phyloP scores from a whole-genome alignment of 2,888 invertebrate species.

The Drosophila anomalipes region DNA sequence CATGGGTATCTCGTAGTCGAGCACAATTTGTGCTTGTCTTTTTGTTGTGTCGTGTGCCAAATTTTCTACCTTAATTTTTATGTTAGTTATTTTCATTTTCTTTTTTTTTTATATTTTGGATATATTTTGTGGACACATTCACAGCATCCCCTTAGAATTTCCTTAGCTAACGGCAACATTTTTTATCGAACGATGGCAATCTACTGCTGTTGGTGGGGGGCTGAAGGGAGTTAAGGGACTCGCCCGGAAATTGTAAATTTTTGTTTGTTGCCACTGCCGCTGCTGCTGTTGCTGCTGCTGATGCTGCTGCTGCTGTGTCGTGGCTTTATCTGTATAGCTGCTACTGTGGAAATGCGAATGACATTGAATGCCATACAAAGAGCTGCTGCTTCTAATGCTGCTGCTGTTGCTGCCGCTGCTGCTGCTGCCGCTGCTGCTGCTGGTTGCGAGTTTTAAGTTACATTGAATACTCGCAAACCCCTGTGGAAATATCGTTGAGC shows the following conservation, averaged over 20 bases:
- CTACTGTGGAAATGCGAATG: conserved; percentile 21
- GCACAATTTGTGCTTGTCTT: not conserved
- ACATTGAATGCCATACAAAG: conserved; percentile 25
- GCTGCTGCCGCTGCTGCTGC: conserved; percentile 4
- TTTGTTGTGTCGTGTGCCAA: conserved; percentile 58
- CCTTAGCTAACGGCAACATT: conserved; percentile 56
- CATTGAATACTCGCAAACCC: conserved; percentile 17
- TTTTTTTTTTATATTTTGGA: conserved; percentile 4
- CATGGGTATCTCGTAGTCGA: not conserved
- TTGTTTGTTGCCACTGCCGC: conserved; percentile 47
- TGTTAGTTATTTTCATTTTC: conserved; percentile 50
- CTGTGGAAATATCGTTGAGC: conserved; percentile 35
- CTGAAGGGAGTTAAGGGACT: conserved; percentile 34
- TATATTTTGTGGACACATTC: conserved; percentile 25
- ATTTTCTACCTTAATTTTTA: conserved; percentile 68
- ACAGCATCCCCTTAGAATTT: conserved; percentile 60
- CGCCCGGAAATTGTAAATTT: conserved; percentile 76
- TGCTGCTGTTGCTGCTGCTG: not conserved
- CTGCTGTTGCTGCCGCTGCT: conserved; percentile 4
- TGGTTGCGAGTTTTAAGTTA: conserved; percentile 26
- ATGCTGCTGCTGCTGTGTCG: conserved; percentile 5
- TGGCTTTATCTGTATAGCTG: conserved; percentile 46
- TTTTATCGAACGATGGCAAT: conserved; percentile 69
- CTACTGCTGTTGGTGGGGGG: conserved; percentile 21
- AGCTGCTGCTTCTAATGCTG: not conserved